Evolutionary conservation across 2,888 invertebrate genomes (phyloP).

Genomic region (Amiota communis): DNA sequence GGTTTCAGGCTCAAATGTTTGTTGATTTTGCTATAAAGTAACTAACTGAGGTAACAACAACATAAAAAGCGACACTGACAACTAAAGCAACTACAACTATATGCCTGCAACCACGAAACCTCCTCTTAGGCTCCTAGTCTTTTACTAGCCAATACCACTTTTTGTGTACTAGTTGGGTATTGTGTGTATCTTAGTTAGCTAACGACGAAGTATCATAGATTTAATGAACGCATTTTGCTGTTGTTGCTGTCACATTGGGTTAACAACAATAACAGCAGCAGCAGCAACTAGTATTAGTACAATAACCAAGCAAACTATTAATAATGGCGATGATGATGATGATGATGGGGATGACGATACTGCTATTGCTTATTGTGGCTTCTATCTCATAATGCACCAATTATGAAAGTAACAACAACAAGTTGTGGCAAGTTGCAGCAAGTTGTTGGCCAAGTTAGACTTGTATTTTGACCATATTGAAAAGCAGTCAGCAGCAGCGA

Average conservation of each 20-base stretch:
- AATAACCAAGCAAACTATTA: neutral
- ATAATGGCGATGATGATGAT: neutral
- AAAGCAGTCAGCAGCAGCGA: conserved; percentile 32
- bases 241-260: neutral
- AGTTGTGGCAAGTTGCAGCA: no score
- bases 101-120: neutral
- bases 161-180: neutral
- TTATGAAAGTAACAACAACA: conserved; percentile 8
- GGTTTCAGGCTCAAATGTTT: neutral
- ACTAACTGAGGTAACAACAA: neutral
- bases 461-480: conserved; percentile 11
- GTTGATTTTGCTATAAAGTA: conserved; percentile 23
- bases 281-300: no score
- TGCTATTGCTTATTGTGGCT: no score
- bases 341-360: no score
- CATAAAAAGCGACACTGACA: neutral
- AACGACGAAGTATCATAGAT: neutral
- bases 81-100: neutral
- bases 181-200: neutral
- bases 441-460: neutral
- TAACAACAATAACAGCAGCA: no score
- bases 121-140: neutral
- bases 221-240: conserved; percentile 7
- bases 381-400: conserved; percentile 18
- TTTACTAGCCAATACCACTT: neutral